Base-by-base conservation (phyloP, 1,140 invertebrate genomes). In the Hypsibius dujardini region DNA sequence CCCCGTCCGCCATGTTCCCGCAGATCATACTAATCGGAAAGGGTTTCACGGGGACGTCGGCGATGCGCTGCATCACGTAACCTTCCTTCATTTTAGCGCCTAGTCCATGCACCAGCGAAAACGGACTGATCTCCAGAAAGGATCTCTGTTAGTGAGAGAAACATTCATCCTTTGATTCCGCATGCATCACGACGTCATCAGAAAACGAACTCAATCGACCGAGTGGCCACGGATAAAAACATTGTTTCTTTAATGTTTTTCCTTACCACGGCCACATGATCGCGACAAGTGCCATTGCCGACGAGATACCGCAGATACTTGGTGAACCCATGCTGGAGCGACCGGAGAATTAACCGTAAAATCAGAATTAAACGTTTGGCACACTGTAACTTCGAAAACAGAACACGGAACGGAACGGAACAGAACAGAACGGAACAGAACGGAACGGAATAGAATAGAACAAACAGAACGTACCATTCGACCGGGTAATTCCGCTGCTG, bases 31-130 rank as follows among this genome's bases (percentile, higher is more conserved):
- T 56, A 56, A 56, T n/a, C n/a, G 50, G 50, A n/a, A 56, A 56
- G 7, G 50, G 50, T n/a, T 56, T 7, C 50, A n/a, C 7, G 7
- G 50, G 50, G 7, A 56, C 50, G n/a, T 56, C 50, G 50, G 50
- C 7, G 50, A 56, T 56, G 50, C 50, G 50, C 50, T 95, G 95
- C 76, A 86, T 82, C 15, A 96, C 84, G 67, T 88, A 78, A 1
- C 90, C 89, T 81, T 96, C 92, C 79, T 92, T 93, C 59, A 88
- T 86, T 79, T 95, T 95, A 1, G 79, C 77, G 0, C 93, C 92
- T 42, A 95, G 81, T 12, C 87, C 87, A 62, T 84, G 81, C 73
- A 95, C 84, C 79, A 96, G 95, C 1, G 92, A 95, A 59, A 94
- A 80, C 71, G 88, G 85, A 7, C 90, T 92, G 0, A 94, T 85